Conservation (phyloP, 2,888 invertebrate genomes). For the Trisateles emortualis region DNA sequence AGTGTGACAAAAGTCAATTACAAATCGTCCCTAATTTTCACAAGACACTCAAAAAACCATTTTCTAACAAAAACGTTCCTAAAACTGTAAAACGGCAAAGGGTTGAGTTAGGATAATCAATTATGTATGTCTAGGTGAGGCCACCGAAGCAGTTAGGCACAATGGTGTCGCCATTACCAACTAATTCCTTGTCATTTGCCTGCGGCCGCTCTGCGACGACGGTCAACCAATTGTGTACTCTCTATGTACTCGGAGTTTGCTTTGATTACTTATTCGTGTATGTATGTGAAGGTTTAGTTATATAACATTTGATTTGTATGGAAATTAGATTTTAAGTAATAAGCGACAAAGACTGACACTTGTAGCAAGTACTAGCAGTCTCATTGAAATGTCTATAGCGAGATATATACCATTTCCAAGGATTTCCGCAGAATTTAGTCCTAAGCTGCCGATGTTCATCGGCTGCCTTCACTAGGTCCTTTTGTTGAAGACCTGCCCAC, state of each 20-base stretch:
- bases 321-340: background rate
- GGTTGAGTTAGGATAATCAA: conserved; percentile 74
- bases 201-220: conserved; percentile 71
- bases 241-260: conserved; percentile 33
- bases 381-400: too few species aligned
- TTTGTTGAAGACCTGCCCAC: too few species aligned
- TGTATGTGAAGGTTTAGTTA: conserved; percentile 11
- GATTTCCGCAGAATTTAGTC: too few species aligned
- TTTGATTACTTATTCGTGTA: conserved; percentile 33
- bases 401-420: too few species aligned
- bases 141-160: conserved; percentile 78
- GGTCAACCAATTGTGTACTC: conserved; percentile 68
- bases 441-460: too few species aligned
- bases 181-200: conserved; percentile 86
- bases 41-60: background rate
- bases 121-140: conserved; percentile 78
- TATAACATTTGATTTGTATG: background rate
- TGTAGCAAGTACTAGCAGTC: too few species aligned
- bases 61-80: conserved; percentile 15
- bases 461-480: too few species aligned
- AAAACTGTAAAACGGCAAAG: conserved; percentile 53
- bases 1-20: background rate
- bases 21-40: background rate
- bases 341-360: too few species aligned
- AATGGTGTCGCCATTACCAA: conserved; percentile 85